A percentile compares a stretch with the other conserved stretches of the same genome.
Conservation (phyloP, 2,113 vertebrate species). For the Petrocephalus zakoni region DNA sequence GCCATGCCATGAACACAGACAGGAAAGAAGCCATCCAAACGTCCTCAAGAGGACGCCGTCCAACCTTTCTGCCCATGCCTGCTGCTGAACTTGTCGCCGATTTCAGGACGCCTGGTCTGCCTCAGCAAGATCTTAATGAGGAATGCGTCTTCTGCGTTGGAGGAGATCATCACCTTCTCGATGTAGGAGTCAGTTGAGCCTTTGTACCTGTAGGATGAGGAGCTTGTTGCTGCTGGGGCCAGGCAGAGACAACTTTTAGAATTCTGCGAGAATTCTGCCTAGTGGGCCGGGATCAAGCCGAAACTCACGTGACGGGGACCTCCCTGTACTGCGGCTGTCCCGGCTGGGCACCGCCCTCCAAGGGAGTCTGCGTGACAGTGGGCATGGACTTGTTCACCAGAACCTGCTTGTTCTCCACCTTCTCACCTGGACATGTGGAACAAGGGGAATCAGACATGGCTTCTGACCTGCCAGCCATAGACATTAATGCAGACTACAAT, state of each 20-base stretch:
- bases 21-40: conserved; percentile 48
- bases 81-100: conserved; percentile 98
- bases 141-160: conserved; percentile 95
- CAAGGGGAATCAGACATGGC: neutral
- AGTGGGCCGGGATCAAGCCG: neutral
- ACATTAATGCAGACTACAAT: neutral
- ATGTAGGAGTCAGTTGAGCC: conserved; percentile 94
- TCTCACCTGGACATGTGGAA: conserved; percentile 71
- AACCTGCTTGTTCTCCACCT: conserved; percentile 94
- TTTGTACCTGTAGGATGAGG: conserved; percentile 73
- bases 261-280: neutral
- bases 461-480: neutral
- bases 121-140: conserved; percentile 97
- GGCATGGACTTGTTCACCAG: conserved; percentile 98
- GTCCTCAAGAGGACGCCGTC: conserved; percentile 35
- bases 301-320: conserved; percentile 84
- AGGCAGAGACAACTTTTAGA: neutral
- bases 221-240: neutral
- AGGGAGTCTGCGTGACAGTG: conserved; percentile 89
- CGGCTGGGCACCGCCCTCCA: conserved; percentile 85
- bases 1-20: neutral
- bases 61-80: conserved; percentile 96
- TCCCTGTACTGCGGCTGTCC: conserved; percentile 94
- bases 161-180: conserved; percentile 98
- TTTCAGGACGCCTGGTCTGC: conserved; percentile 92